Evolutionary conservation across 2,888 invertebrate species (phyloP).

Genomic region (Scelioninae gen. 2): DNA sequence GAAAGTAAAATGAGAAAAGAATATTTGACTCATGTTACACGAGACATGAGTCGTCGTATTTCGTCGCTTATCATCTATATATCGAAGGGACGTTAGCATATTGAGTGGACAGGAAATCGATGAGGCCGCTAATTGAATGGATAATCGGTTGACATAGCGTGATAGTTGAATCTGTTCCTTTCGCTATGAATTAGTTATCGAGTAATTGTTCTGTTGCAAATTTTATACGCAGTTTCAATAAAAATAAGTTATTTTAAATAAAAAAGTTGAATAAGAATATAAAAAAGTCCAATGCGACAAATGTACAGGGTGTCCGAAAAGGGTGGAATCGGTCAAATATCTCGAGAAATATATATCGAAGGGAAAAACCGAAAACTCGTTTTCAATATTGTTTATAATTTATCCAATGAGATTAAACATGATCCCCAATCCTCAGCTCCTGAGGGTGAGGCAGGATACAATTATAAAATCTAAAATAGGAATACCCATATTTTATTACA

Average conservation of each 20-base stretch:
- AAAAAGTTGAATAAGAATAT: no score
- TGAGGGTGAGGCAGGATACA: no score
- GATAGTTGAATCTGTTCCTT: conserved; percentile 8
- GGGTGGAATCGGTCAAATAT: no score
- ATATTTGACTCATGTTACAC: conserved; percentile 27
- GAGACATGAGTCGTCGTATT: conserved; percentile 42
- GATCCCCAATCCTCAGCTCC: no score
- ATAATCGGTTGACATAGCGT: conserved; percentile 64
- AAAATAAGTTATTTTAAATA: background rate
- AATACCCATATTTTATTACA: no score
- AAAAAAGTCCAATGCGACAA: no score
- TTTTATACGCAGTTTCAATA: conserved; percentile 17
- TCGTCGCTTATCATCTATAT: conserved; percentile 48
- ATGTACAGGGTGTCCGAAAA: no score
- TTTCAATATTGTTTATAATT: no score
- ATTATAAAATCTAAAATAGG: no score
- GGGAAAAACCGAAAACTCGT: no score
- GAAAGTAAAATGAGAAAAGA: conserved; percentile 7
- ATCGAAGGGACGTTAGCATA: conserved; percentile 56
- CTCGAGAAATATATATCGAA: no score
- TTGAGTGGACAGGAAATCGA: conserved; percentile 66
- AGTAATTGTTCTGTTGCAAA: conserved; percentile 6
- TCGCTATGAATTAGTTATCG: conserved; percentile 48
- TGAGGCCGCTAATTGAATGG: conserved; percentile 68
- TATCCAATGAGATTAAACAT: no score